phyloP scores from a whole-genome alignment of 37 sponge, comb jelly and placozoan genomes.

The Geodia barretti region DNA sequence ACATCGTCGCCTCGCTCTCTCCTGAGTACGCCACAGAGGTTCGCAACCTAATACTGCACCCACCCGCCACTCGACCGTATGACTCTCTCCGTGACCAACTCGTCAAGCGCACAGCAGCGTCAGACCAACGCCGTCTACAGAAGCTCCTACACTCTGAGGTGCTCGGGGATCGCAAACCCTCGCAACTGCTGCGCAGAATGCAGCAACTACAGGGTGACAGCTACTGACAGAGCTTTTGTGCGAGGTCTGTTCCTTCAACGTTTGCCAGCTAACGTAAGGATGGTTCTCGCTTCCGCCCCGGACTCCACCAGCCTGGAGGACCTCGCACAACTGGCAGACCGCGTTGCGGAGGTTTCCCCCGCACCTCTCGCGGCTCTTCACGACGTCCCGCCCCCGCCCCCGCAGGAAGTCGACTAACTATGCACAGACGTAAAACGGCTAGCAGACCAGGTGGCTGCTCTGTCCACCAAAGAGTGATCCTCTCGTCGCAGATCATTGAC shows the following conservation, averaged over 20 bases:
- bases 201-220: too few relatives aligned
- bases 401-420: conserved; percentile 31
- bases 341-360: conserved; percentile 45
- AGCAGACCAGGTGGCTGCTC: neutral
- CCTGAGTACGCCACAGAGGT: conserved; percentile 42
- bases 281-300: conserved; percentile 54
- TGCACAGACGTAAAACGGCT: conserved; percentile 9
- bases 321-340: conserved; percentile 55
- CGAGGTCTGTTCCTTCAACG: conserved; percentile 47
- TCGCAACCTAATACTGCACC: conserved; percentile 31
- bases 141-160: conserved; percentile 20
- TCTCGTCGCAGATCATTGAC: too few relatives aligned
- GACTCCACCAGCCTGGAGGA: conserved; percentile 12
- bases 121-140: conserved; percentile 27
- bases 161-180: conserved; percentile 56
- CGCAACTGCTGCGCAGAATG: conserved; percentile 51
- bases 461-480: neutral
- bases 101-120: conserved; percentile 51
- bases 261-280: conserved; percentile 34
- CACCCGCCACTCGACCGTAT: conserved; percentile 34
- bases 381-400: neutral
- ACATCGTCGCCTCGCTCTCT: conserved; percentile 26
- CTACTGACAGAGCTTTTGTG: conserved; percentile 9
- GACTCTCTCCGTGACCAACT: conserved; percentile 40
- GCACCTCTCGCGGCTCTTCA: conserved; percentile 17